Base-by-base conservation (phyloP, 2,888 invertebrate species). In the Eucriotettix oculatus region DNA sequence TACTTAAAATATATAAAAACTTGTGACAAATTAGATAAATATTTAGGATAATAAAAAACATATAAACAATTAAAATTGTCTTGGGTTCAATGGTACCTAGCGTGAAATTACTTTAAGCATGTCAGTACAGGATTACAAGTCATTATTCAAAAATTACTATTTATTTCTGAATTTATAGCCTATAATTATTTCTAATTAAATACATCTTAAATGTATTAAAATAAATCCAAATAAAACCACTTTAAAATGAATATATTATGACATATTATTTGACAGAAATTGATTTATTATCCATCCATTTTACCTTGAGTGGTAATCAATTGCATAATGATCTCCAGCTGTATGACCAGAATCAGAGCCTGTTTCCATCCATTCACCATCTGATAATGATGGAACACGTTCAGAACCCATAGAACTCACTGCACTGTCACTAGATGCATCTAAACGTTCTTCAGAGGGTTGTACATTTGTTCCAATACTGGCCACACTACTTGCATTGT, bases 371-470 rank as follows among this genome's bases (percentile, higher is more conserved):
- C 91, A 92, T 69, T 91, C 92, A 3, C 89, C 87, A 70, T 92
- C 92, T 1, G 91, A 91, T 1, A 91, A 76, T 0, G 90, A 90
- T 5, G 90, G 89, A 11, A 92, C 90, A 14, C 92, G 79, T 69
- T 93, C 92, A 1, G 91, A 91, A 5, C 91, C 91, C 90, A 93
- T 90, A 1, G 92, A 92, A 63, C 92, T 92, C 44, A 92, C 92
- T 1, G 92, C 92, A 69, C 91, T 91, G 73, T 93, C 93, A 60
- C 90, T 90, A 16, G 90, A 90, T 0, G 90, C 88, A 71, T 93
- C 88, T 75, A 86, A 80, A 10, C 63, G 63, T 48, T 64, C 63
- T 54, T 64, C 63, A 1, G 62, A 41, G 10, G 61, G 29, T 29
- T 29, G 29, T 29, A 29, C 29, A 10, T 44, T 40, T 43, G 60